Evolutionary conservation across 2,113 vertebrate species (phyloP), one percentile per base, ranked within the genome.

Genomic region (Gallinago jamesoni): DNA sequence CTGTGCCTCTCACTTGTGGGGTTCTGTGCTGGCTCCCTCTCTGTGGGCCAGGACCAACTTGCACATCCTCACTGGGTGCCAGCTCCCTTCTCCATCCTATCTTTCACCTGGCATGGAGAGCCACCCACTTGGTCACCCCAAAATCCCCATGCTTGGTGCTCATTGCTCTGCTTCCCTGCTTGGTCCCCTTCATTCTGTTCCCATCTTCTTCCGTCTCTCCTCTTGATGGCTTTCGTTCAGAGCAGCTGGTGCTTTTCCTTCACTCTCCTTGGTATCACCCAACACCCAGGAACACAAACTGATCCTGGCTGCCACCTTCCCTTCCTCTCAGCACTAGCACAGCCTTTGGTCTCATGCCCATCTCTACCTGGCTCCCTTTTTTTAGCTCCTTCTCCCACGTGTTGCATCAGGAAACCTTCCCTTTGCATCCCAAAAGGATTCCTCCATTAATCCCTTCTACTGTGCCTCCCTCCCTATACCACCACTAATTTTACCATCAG

Each of bases 231-330:
- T 90, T 84, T 68, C 13, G 2, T 31, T 84, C 41, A 76, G 47
- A 77, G 75, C n/a, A 85, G 50, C 5, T 2, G 0, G 37, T 52
- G 33, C 48, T 73, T 83, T 73, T 67, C 69, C 63, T 89, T 75
- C 62, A 35, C 31, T 48, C 48, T 69, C 24, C 23, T 75, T 33
- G 41, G 63, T 87, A 84, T 11, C 63, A 72, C 55, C 56, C 8
- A 5, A 56, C 50, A 84, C 48, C 31, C 31, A 93, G 75, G 37
- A 87, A 66, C 53, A 87, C 35, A 87, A 94, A 79, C 63, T 73
- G 55, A 55, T 90, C 45, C 84, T 67, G 70, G 41, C 47, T 92
- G 28, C 25, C 47, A 55, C 50, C 31, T 70, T 52, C 69, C 43
- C 37, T 79, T 4, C 14, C 30, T 83, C 78, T 63, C 4, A 6